Conservation (phyloP, 2,888 invertebrate species). For the Brachylomia viminalis region DNA sequence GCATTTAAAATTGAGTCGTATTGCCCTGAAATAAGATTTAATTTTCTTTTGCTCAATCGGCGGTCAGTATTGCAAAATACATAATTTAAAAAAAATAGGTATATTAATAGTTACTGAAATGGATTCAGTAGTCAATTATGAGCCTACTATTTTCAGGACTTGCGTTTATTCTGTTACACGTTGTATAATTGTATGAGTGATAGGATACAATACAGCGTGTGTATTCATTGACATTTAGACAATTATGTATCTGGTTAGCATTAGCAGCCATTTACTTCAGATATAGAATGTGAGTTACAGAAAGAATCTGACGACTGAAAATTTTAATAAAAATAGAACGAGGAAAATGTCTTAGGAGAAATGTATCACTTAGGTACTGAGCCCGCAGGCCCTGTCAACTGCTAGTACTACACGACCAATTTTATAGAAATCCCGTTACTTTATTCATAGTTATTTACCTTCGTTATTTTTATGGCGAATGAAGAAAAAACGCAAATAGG, state of each 20-base stretch:
- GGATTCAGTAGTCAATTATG: too few species aligned
- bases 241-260: neutral
- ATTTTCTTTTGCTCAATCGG: too few species aligned
- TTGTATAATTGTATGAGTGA: neutral
- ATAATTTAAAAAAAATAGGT: too few species aligned
- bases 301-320: neutral
- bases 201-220: neutral
- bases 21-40: too few species aligned
- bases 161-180: too few species aligned
- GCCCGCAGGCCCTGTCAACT: conserved; percentile 36
- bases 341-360: conserved; percentile 11
- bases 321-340: conserved; percentile 12
- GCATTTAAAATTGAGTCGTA: too few species aligned
- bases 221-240: neutral
- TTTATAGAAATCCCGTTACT: conserved; percentile 11
- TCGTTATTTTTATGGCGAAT: conserved; percentile 2
- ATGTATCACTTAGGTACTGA: neutral
- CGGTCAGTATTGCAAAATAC: too few species aligned
- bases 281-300: neutral
- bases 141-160: too few species aligned
- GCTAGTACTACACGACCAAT: conserved; percentile 1
- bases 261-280: neutral
- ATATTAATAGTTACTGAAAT: too few species aligned
- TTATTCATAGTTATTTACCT: neutral
- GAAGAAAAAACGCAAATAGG: neutral